Percentiles rank a stretch among this genome's conserved stretches.
phyloP scores from a whole-genome alignment of 2,113 vertebrate species.

The Bombycilla garrulus region DNA sequence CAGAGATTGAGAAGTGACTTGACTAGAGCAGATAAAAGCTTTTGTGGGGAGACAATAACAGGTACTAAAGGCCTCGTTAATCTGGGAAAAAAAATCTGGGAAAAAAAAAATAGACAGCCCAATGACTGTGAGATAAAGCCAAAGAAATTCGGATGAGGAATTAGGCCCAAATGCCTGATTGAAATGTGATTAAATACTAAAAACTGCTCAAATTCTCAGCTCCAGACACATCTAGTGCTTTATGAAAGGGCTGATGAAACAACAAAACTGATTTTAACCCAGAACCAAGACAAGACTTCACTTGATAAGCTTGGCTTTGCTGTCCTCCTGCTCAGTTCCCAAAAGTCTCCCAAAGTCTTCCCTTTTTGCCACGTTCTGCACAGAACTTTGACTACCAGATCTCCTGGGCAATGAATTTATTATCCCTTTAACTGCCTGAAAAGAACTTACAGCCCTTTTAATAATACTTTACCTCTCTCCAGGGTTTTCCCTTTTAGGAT shows the following conservation, averaged over 20 bases:
- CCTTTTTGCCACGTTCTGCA: not conserved
- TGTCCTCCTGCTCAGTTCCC: not conserved
- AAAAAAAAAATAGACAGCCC: not conserved
- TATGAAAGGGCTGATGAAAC: not conserved
- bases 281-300: not conserved
- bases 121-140: not conserved
- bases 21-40: conserved; percentile 17
- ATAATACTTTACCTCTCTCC: conserved; percentile 11
- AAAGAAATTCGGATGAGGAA: not conserved
- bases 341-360: not conserved
- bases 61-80: conserved; percentile 6
- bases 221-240: not conserved
- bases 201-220: not conserved
- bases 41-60: not conserved
- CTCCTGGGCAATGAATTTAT: conserved; percentile 50
- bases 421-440: conserved; percentile 36
- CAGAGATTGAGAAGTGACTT: not conserved
- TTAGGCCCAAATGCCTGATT: not conserved
- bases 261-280: not conserved
- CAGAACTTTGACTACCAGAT: not conserved
- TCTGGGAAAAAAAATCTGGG: not conserved
- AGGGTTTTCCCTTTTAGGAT: conserved; percentile 6
- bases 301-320: not conserved
- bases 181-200: not conserved
- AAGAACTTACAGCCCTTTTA: conserved; percentile 36